Evolutionary conservation across 2,113 vertebrate genomes (phyloP), one percentile per base, ranked within the genome.

Genomic region (Porphyrio hochstetteri): DNA sequence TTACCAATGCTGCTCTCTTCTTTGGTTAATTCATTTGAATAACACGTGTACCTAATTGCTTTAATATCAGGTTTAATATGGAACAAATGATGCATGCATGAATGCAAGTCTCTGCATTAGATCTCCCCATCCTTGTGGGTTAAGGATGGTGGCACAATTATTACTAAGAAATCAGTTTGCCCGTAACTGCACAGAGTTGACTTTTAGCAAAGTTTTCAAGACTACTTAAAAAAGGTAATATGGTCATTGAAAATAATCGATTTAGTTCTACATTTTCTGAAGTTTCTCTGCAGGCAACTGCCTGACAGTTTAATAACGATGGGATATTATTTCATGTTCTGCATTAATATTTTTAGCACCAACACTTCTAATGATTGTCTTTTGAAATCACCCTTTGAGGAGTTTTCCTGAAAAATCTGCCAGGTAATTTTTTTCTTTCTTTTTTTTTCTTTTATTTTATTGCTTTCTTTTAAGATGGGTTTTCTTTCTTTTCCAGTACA

Each of bases 301-400:
- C 36, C 65, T 95, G 71, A 93, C 42, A 88, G 44, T 87, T 95
- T 59, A 91, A 93, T 96, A 93, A 88, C 78, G 27, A 85, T 76
- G 21, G 18, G 33, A 80, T 92, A 89, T 82, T 91, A 87, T 89
- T 96, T 94, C 25, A 50, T 82, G 48, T 53, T 91, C 65, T 87
- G 18, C 48, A 87, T 87, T 91, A 90, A 81, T 97, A 92, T 92
- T 96, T 96, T 96, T 96, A 92, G 77, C 44, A 89, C 33, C 19
- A 79, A 14, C 16, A 31, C 77, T 95, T 93, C 29, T 68, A 91
- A 68, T 89, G 9, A 76, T 83, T 80, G 53, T 35, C 64, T 80
- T 92, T 86, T 71, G 36, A 92, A 94, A 86, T 92, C 15, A 53
- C 16, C 11, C 10, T 68, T 7, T 76, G 44, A 94, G 68, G 20